phyloP scores from a whole-genome alignment of 2,888 invertebrate species.

The Mimachlamys varia region DNA sequence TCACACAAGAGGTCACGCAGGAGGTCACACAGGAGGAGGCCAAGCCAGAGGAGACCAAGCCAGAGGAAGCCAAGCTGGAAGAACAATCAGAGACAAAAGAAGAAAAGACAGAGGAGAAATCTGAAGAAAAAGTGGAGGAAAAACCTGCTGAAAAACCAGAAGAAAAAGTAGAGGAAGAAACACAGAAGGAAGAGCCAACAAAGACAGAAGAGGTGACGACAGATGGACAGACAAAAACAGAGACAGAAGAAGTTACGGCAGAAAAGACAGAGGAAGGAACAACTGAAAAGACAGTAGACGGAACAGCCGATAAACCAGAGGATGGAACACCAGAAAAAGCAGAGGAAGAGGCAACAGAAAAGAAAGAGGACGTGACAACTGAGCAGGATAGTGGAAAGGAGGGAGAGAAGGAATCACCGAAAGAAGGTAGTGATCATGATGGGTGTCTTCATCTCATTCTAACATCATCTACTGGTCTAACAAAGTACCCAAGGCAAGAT shows the following conservation, averaged over 20 bases:
- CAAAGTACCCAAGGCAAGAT: not conserved
- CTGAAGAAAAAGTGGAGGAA: slow-evolving; percentile 36
- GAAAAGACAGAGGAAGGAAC: slow-evolving; percentile 55
- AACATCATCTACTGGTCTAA: not conserved
- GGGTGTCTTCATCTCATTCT: not conserved
- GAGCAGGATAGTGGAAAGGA: slow-evolving; percentile 43
- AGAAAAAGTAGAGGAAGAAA: slow-evolving; percentile 50
- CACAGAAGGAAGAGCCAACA: slow-evolving; percentile 42
- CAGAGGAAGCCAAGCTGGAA: slow-evolving; percentile 45
- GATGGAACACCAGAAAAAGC: slow-evolving; percentile 42
- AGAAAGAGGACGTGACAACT: not conserved
- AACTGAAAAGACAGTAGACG: slow-evolving; percentile 43
- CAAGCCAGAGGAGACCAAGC: slow-evolving; percentile 49
- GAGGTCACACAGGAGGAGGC: slow-evolving; percentile 41
- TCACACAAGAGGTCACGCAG: slow-evolving; percentile 45
- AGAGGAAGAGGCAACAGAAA: slow-evolving; percentile 46
- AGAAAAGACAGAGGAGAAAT: slow-evolving; percentile 37
- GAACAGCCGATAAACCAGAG: slow-evolving; percentile 44
- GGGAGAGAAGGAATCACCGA: slow-evolving; percentile 37
- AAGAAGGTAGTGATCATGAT: slow-evolving; percentile 25
- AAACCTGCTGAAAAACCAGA: slow-evolving; percentile 39
- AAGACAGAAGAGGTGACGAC: slow-evolving; percentile 11
- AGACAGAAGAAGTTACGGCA: slow-evolving; percentile 42
- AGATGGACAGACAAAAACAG: slow-evolving; percentile 43
- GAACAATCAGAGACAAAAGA: slow-evolving; percentile 44